Percentiles rank a stretch among this genome's conserved stretches.
These are phyloP conservation scores for Hydrocynus forskahlii DNA, from an alignment of 2,797 vertebrate genomes.

Conservation along the genomic window DNA sequence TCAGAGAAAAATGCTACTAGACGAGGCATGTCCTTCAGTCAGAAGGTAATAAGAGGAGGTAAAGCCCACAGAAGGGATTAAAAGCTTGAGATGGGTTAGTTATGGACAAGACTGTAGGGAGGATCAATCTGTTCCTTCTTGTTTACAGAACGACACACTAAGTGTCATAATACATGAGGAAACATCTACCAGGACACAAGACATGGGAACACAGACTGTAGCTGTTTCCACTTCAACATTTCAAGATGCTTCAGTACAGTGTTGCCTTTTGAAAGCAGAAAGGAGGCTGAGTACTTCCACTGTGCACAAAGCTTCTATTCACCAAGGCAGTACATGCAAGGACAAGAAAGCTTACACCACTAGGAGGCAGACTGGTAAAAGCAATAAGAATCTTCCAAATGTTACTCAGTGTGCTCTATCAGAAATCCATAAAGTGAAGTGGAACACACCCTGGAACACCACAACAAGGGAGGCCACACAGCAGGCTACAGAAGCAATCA, in stretches of 20 bases:
- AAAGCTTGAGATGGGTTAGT: not conserved
- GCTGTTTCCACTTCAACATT: slow-evolving; percentile 38
- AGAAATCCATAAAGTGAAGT: not conserved
- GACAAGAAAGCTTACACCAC: slow-evolving; percentile 62
- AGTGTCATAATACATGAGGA: slow-evolving; percentile 26
- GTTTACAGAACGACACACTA: slow-evolving; percentile 28
- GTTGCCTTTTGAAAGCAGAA: slow-evolving; percentile 60
- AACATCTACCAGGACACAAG: slow-evolving; percentile 32
- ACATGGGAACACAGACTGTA: slow-evolving; percentile 80
- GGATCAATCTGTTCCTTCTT: slow-evolving; percentile 8
- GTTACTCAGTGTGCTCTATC: not conserved
- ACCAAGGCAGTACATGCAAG: not conserved
- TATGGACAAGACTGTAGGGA: not conserved
- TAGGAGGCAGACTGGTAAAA: slow-evolving; percentile 69
- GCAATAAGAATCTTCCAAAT: slow-evolving; percentile 12
- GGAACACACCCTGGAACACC: slow-evolving; percentile 48
- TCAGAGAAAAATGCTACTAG: slow-evolving; percentile 9
- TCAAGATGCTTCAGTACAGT: slow-evolving; percentile 79
- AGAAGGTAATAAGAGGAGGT: not conserved
- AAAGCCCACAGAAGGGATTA: not conserved
- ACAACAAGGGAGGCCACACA: slow-evolving; percentile 43
- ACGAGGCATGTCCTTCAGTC: slow-evolving; percentile 21
- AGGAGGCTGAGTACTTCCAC: slow-evolving; percentile 46
- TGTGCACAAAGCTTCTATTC: not conserved
- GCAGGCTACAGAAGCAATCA: slow-evolving; percentile 35